Percentiles rank a stretch among this genome's conserved stretches.
These are phyloP conservation scores for Catocala sponsa DNA, from an alignment of 2,888 invertebrate genomes.

Conservation along the genomic window DNA sequence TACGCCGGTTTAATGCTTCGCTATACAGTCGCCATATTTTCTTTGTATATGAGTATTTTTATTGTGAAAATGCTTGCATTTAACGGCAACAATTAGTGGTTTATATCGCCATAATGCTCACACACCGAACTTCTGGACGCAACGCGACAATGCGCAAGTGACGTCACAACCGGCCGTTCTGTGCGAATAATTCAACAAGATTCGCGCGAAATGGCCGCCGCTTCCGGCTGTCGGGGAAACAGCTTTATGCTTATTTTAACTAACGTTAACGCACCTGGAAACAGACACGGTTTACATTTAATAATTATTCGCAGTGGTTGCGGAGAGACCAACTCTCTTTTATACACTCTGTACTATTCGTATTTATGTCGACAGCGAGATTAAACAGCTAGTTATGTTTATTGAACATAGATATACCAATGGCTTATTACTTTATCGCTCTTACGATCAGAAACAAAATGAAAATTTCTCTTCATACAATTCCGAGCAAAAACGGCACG, in stretches of 20 bases:
- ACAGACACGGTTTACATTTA: conserved; percentile 45
- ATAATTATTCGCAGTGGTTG: conserved; percentile 26
- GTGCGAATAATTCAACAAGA: conserved; percentile 80
- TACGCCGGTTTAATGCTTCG: conserved; percentile 42
- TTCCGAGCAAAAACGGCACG: conserved; percentile 34
- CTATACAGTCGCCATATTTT: conserved; percentile 40
- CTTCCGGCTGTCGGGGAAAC: conserved; percentile 59
- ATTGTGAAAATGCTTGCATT: conserved; percentile 59
- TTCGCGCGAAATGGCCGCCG: conserved; percentile 78
- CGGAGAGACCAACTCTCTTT: conserved; percentile 7
- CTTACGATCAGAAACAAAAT: conserved; percentile 35
- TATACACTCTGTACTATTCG: background rate
- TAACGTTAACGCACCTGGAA: conserved; percentile 59
- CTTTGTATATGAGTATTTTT: conserved; percentile 45
- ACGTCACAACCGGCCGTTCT: conserved; percentile 71
- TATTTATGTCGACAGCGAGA: background rate
- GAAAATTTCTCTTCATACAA: conserved; percentile 32
- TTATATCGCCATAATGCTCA: conserved; percentile 66
- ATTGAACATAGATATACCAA: conserved; percentile 23
- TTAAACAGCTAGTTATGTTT: background rate
- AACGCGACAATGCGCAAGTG: conserved; percentile 66
- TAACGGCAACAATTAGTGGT: conserved; percentile 75
- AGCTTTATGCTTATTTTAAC: conserved; percentile 65
- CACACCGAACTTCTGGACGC: conserved; percentile 54
- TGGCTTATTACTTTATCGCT: conserved; percentile 23